Conservation (phyloP, 2,888 invertebrate species). For the Isoperla grammatica region DNA sequence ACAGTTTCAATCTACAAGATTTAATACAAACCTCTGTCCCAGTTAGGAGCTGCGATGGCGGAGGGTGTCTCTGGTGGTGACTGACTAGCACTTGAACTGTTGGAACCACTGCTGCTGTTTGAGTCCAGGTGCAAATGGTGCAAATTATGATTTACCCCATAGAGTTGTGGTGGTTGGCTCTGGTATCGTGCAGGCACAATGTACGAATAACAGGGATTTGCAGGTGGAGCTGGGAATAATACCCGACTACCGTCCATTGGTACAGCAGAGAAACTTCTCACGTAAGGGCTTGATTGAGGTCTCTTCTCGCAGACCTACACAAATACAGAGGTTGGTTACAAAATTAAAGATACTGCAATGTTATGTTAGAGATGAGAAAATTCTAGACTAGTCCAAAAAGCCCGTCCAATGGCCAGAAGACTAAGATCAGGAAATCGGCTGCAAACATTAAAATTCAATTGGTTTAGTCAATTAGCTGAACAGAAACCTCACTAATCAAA, state of each 20-base stretch:
- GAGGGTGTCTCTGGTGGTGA: slow-evolving; percentile 52
- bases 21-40: slow-evolving; percentile 25
- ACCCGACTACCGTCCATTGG: slow-evolving; percentile 32
- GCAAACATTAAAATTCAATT: not conserved
- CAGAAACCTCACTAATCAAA: too few species aligned
- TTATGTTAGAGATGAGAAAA: too few species aligned
- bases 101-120: slow-evolving; percentile 48
- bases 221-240: slow-evolving; percentile 41
- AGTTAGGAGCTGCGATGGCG: slow-evolving; percentile 22
- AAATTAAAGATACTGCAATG: too few species aligned
- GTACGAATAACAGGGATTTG: slow-evolving; percentile 25
- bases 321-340: too few species aligned
- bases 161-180: slow-evolving; percentile 39
- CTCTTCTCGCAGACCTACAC: too few species aligned
- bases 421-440: slow-evolving; percentile 3
- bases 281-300: not conserved
- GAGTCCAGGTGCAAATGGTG: slow-evolving; percentile 49
- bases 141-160: slow-evolving; percentile 45
- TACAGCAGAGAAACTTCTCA: too few species aligned
- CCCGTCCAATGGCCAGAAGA: slow-evolving; percentile 2
- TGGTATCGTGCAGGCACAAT: not conserved
- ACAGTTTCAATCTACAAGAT: not conserved
- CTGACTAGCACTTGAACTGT: slow-evolving; percentile 48
- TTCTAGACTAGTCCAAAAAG: too few species aligned
- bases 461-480: too few species aligned